Evolutionary conservation across 2,888 invertebrate genomes (phyloP).

Genomic region (Therioaphis trifolii): DNA sequence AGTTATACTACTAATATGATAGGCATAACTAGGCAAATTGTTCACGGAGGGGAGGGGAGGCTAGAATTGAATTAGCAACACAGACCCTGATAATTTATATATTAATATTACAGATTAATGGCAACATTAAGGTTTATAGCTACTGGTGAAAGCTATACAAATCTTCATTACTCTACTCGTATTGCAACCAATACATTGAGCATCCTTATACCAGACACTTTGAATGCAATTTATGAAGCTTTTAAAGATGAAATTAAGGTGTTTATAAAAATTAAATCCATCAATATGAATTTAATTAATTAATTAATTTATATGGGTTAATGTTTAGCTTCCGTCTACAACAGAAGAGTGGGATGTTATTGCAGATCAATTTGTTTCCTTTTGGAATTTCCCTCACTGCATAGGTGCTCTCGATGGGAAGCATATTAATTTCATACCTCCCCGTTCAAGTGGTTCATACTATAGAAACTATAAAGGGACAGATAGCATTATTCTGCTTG

Average conservation of each 20-base stretch:
- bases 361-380: constrained; percentile 22
- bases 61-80: too few relatives aligned
- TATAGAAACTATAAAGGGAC: constrained; percentile 46
- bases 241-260: constrained; percentile 3
- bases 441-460: constrained; percentile 12
- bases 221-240: constrained; percentile 20
- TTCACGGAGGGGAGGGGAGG: too few relatives aligned
- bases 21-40: too few relatives aligned
- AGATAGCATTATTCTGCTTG: constrained; percentile 48
- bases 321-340: constrained; percentile 26
- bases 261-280: too few relatives aligned
- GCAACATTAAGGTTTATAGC: too few relatives aligned
- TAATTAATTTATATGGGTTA: too few relatives aligned
- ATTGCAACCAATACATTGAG: constrained; percentile 16
- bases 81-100: too few relatives aligned
- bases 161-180: constrained; percentile 17
- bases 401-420: constrained; percentile 59
- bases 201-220: constrained; percentile 11
- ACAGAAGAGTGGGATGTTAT: constrained; percentile 49
- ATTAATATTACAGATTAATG: too few relatives aligned
- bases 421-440: constrained; percentile 24
- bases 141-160: too few relatives aligned
- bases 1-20: not conserved
- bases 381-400: constrained; percentile 44
- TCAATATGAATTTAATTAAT: too few relatives aligned